Evolutionary conservation across 2,797 vertebrate genomes (phyloP).

Genomic region (Fratercula arctica): DNA sequence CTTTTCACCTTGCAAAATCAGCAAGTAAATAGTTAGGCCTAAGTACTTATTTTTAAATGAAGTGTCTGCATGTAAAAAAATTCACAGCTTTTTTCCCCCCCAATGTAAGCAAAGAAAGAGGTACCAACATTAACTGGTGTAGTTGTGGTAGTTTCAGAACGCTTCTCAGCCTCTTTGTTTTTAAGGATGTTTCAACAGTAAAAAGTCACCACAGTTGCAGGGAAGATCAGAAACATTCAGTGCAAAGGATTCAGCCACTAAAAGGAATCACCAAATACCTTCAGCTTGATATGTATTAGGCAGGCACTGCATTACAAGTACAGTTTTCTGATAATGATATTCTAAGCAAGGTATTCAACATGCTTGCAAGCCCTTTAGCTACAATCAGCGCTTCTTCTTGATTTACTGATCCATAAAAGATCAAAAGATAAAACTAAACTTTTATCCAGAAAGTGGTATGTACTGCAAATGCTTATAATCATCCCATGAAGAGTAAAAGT

Average conservation of each 20-base stretch:
- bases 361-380: background rate
- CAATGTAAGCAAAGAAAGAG: background rate
- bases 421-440: background rate
- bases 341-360: background rate
- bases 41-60: background rate
- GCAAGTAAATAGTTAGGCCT: background rate
- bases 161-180: background rate
- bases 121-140: background rate
- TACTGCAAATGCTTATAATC: background rate
- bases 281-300: background rate
- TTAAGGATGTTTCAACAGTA: background rate
- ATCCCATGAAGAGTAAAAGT: background rate
- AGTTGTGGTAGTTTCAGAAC: background rate
- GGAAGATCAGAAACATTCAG: background rate
- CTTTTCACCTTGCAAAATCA: background rate
- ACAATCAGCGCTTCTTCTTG: background rate
- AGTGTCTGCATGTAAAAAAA: background rate
- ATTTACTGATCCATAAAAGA: background rate
- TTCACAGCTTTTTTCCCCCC: background rate
- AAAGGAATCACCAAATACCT: background rate
- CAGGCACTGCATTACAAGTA: background rate
- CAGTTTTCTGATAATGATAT: background rate
- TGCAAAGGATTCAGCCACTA: background rate
- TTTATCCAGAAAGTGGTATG: background rate
- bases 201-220: background rate